Evolutionary conservation across 2,113 vertebrate genomes (phyloP).

Genomic region (Podilymbus podiceps): DNA sequence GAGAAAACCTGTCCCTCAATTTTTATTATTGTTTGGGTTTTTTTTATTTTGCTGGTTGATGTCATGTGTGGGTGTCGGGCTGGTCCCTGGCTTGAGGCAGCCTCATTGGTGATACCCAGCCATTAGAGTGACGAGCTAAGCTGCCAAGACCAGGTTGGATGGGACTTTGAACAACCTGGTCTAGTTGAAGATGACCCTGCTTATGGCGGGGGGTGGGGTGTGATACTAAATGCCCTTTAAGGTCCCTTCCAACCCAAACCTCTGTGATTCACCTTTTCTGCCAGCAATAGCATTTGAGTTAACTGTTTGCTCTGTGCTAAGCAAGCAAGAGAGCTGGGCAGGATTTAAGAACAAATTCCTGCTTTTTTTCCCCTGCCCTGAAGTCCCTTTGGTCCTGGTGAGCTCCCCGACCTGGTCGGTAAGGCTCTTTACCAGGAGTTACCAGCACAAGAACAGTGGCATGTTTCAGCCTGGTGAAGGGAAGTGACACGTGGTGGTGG

Average conservation of each 20-base stretch:
- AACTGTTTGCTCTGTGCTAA: not conserved
- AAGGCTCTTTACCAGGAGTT: not conserved
- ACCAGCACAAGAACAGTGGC: not conserved
- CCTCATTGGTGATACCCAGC: not conserved
- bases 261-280: not conserved
- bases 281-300: not conserved
- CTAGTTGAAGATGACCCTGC: too few species aligned
- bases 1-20: not conserved
- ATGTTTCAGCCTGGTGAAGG: not conserved
- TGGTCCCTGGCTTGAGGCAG: not conserved
- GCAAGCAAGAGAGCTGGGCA: not conserved
- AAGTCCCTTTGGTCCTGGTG: not conserved
- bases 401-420: not conserved
- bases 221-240: too few species aligned
- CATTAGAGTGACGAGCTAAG: not conserved
- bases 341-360: not conserved
- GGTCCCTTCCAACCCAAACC: too few species aligned
- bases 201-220: too few species aligned
- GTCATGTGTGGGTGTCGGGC: not conserved
- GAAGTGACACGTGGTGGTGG: not conserved
- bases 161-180: too few species aligned
- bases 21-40: not conserved
- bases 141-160: not conserved
- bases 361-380: not conserved
- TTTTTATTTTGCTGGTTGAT: not conserved